Evolutionary conservation across 2,113 vertebrate genomes (phyloP), one percentile per base, ranked within the genome.

Genomic region (Orthonyx spaldingii): DNA sequence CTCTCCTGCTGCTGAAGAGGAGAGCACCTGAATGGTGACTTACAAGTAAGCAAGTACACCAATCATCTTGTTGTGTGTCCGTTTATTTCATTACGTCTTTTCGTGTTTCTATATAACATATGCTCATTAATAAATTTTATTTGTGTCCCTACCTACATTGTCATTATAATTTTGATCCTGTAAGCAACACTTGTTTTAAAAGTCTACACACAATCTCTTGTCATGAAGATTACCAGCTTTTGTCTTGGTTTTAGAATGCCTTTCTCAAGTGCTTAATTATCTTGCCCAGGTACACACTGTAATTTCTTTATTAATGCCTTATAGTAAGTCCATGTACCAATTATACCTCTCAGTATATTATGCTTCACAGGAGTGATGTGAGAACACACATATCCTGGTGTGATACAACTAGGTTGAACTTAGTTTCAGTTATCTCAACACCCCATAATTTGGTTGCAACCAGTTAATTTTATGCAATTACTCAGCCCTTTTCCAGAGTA

Each of bases 321-420:
- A 4, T 13, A 32, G 56, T 11, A 60, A 64, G 13, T 42, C 44
- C 3, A 1, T 30, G 7, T 13, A 46, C 1, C 0, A 39, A 26
- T 56, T 59, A 57, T 7, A 56, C 11, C 41, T 53, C 16, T 47
- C 68, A 8, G 3, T 42, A 63, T 10, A 8, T 23, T 63, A 57
- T 21, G 39, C 5, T 68, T 76, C 49, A 35, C 1, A 0, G 6
- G 30, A 14, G 12, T 56, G 14, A 33, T 76, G 26, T 65, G 53
- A 76, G 10, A 89, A 4, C 8, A 30, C 15, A 22, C 23, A 17
- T 30, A 47, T 24, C 23, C 49, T 33, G 2, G 6, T 46, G 16
- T 39, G 32, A 32, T 56, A 4, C 41, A 69, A 3, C 3, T 13
- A 39, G 27, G 27, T 2, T 50, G 59, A 83, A 32, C 49, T 75